Conservation (phyloP, 2,888 invertebrate genomes). For the Lottia gigantea region DNA sequence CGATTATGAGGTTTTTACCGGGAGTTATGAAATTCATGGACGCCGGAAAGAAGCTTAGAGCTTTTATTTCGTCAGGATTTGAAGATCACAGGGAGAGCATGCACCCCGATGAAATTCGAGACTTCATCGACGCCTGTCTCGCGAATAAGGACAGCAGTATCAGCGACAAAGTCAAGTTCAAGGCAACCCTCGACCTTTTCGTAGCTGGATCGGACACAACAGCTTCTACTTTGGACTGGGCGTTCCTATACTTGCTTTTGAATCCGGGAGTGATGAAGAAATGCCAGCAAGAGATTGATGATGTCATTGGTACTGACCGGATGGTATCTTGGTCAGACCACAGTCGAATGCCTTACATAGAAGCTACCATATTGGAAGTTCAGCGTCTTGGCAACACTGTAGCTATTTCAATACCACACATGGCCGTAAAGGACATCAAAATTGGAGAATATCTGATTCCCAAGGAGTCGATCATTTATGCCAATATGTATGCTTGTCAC, state of each 20-base stretch:
- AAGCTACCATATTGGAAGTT: constrained; percentile 5
- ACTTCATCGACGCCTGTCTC: background rate
- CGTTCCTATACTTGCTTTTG: background rate
- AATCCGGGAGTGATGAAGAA: background rate
- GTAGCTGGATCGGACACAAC: background rate
- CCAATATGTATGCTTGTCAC: background rate
- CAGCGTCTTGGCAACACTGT: background rate
- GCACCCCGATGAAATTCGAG: background rate
- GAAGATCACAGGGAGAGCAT: background rate
- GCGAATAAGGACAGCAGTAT: too few species aligned
- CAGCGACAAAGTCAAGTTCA: background rate
- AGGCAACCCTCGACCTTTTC: background rate
- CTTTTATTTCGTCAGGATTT: background rate
- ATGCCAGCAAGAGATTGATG: background rate
- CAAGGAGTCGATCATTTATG: background rate
- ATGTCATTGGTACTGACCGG: background rate
- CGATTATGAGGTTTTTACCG: background rate
- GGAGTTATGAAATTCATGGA: background rate
- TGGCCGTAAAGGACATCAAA: background rate
- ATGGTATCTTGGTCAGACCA: background rate
- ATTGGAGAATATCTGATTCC: background rate
- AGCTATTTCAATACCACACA: background rate
- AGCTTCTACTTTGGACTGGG: background rate
- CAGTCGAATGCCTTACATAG: background rate
- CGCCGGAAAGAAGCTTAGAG: background rate